Conservation (phyloP, 1,140 invertebrate species). For the Zeugodacus cucurbitae region DNA sequence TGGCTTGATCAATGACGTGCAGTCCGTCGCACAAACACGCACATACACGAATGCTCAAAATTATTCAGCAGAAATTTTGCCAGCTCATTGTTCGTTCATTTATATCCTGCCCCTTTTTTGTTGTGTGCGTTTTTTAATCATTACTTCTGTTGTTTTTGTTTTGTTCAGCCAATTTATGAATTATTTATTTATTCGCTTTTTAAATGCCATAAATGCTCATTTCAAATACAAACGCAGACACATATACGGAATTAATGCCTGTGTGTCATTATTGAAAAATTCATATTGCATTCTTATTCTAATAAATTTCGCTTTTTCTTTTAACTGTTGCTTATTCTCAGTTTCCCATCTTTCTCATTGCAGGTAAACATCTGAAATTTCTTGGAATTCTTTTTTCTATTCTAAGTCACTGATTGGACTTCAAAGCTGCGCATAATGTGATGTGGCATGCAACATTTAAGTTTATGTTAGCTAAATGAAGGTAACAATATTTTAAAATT, state of each 20-base stretch:
- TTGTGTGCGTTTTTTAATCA: background rate
- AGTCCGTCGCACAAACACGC: background rate
- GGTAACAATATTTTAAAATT: background rate
- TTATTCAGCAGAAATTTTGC: background rate
- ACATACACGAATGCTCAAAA: background rate
- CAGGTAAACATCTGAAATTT: background rate
- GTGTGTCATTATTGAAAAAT: conserved; percentile 34
- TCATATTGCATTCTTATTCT: background rate
- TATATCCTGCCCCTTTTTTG: background rate
- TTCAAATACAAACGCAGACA: background rate
- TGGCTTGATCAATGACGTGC: conserved; percentile 12
- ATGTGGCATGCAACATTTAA: background rate
- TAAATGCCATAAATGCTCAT: conserved; percentile 22
- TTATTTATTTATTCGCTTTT: conserved; percentile 36
- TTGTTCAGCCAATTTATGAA: conserved; percentile 22
- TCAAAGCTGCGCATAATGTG: background rate
- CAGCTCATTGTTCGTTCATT: background rate
- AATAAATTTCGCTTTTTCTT: background rate
- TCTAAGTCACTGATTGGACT: background rate
- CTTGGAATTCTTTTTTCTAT: background rate
- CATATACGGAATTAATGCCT: background rate
- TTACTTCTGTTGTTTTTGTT: background rate
- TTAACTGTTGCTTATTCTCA: background rate
- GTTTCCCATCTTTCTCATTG: background rate
- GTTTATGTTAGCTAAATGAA: background rate